Evolutionary conservation across 2,113 vertebrate genomes (phyloP).

Genomic region (Dolichotis patagonum): DNA sequence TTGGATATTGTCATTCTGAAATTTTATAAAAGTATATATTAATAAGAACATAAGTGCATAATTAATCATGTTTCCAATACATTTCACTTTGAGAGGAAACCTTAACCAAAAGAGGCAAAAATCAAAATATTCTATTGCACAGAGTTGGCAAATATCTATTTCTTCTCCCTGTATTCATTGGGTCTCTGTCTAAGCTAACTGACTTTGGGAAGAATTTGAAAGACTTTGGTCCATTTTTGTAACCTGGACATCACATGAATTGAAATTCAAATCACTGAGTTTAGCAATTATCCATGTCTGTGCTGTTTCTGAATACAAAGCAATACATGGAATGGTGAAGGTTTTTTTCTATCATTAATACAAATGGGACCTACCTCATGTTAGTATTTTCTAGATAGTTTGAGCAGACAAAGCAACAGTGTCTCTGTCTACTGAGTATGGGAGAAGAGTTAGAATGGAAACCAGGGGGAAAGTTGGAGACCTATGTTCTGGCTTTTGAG

Average conservation of each 20-base stretch:
- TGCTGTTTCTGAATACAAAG: constrained; percentile 31
- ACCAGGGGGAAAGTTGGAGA: too few relatives aligned
- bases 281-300: not conserved
- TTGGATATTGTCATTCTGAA: not conserved
- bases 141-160: not conserved
- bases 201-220: constrained; percentile 1
- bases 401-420: not conserved
- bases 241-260: not conserved
- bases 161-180: not conserved
- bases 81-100: not conserved
- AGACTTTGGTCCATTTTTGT: not conserved
- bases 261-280: constrained; percentile 12
- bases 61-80: not conserved
- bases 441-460: not conserved
- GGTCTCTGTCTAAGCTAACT: not conserved
- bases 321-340: not conserved
- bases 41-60: not conserved
- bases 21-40: not conserved
- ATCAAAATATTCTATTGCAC: not conserved
- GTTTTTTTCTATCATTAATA: constrained; percentile 7
- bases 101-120: not conserved
- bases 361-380: not conserved
- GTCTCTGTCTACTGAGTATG: not conserved
- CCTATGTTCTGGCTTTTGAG: too few relatives aligned
- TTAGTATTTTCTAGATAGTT: not conserved